phyloP scores from a whole-genome alignment of 2,888 invertebrate genomes.

The Watsonalla binaria region DNA sequence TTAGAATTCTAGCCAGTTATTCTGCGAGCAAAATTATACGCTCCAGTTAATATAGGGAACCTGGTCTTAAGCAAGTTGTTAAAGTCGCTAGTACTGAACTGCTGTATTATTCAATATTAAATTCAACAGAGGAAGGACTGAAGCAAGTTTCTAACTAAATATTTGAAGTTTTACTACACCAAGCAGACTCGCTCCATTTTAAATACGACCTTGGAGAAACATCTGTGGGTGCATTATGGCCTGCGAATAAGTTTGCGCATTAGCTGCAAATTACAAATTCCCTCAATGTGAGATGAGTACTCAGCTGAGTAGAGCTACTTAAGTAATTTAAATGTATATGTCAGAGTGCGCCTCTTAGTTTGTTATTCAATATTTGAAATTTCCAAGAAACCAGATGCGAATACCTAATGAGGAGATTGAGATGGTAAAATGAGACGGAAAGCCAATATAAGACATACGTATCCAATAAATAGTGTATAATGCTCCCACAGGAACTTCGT shows the following conservation, averaged over 20 bases:
- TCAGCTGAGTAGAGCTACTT: background rate
- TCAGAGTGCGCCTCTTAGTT: background rate
- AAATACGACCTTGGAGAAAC: conserved; percentile 33
- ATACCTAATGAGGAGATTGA: too few species aligned
- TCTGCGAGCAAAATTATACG: conserved; percentile 23
- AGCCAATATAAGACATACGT: background rate
- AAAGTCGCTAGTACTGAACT: conserved; percentile 68
- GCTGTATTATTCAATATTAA: conserved; percentile 77
- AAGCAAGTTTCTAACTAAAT: conserved; percentile 72
- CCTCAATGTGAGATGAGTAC: background rate
- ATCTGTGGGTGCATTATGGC: conserved; percentile 13
- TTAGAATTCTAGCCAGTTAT: conserved; percentile 32
- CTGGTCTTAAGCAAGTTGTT: conserved; percentile 66
- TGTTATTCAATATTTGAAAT: background rate
- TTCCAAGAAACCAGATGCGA: background rate
- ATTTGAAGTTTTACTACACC: conserved; percentile 66
- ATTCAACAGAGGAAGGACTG: conserved; percentile 66
- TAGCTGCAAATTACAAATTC: conserved; percentile 2
- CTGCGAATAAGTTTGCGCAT: conserved; percentile 4
- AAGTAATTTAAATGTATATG: background rate
- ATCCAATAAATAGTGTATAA: conserved; percentile 10
- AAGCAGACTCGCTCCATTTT: conserved; percentile 33
- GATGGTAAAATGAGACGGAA: too few species aligned
- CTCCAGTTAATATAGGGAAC: conserved; percentile 57
- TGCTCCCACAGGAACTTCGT: conserved; percentile 74